Conservation (phyloP, 1,140 invertebrate species). For the Sinonovacula constricta region DNA sequence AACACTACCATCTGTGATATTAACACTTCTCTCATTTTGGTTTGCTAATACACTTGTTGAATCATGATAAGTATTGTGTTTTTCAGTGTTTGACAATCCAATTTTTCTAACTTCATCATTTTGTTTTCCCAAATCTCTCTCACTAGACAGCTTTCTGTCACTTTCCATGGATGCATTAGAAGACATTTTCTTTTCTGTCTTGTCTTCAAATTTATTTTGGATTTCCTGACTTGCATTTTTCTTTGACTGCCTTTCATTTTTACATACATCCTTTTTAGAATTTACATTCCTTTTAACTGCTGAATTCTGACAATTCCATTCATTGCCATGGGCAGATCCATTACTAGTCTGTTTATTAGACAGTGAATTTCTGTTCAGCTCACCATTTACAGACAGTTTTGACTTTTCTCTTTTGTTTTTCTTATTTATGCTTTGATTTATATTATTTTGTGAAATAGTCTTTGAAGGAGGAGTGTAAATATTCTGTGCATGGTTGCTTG, state of each 20-base stretch:
- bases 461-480: not conserved
- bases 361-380: too few species aligned
- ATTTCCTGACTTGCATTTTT: not conserved
- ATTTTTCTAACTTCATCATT: too few species aligned
- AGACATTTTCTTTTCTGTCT: too few species aligned
- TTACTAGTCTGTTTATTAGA: not conserved
- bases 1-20: not conserved
- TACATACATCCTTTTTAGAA: not conserved
- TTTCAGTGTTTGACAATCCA: too few species aligned
- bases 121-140: too few species aligned
- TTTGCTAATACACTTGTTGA: too few species aligned
- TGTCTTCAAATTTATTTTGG: too few species aligned
- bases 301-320: constrained; percentile 1
- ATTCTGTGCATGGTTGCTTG: not conserved
- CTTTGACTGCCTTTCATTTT: not conserved
- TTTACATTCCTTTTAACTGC: not conserved
- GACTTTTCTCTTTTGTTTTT: not conserved
- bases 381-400: too few species aligned
- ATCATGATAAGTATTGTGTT: too few species aligned
- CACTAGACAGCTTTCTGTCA: not conserved
- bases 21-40: too few species aligned
- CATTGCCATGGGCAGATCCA: not conserved
- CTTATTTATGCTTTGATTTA: not conserved
- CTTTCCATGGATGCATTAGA: not conserved
- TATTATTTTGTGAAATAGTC: not conserved